Base-by-base conservation (phyloP, 2,888 invertebrate species). In the Adelphocoris suturalis region DNA sequence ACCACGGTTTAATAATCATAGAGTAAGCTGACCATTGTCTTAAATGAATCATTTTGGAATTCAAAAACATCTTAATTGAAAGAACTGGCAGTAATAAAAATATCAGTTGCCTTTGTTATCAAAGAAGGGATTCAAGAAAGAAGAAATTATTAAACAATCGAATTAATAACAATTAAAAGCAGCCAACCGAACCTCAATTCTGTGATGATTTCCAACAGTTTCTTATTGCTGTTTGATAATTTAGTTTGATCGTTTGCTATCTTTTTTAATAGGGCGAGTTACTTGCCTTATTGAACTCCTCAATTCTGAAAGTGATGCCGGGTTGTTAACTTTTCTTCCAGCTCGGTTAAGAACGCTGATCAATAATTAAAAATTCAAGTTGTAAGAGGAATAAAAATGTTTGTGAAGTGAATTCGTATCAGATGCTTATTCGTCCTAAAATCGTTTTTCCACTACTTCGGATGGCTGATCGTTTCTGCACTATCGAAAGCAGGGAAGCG, bases 71-170 rank as follows among this genome's bases (percentile, higher is more conserved):
- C 61, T 14, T 61, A 16, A 61, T n/a, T 19, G 14, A 61, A 61
- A 9, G 61, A 61, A 19, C n/a, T 16, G 61, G 19, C n/a, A n/a
- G 61, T 19, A 16, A 19, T 61, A 61, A 37, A 37, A 61, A 61
- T 61, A 61, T 61, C 61, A 61, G 61, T 61, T 61, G 61, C 61
- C 61, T n/a, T 61, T 19, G 61, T 61, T n/a, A 61, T 61, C n/a
- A 19, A 61, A 61, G 61, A 19, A 9, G 61, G 19, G 61, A 9
- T 61, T 61, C 61, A 61, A 7, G n/a, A 61, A 61, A 61, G 61
- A 61, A 14, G 9, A 61, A 61, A 61, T 61, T 61, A 61, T n/a
- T 61, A 61, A 61, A 14, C 14, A 61, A n/a, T 61, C 52, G 52
- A 52, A 52, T 52, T 52, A 52, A 52, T 37, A 2, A 37, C 37